phyloP scores from a whole-genome alignment of 2,888 invertebrate genomes.

The Melanophora roralis region DNA sequence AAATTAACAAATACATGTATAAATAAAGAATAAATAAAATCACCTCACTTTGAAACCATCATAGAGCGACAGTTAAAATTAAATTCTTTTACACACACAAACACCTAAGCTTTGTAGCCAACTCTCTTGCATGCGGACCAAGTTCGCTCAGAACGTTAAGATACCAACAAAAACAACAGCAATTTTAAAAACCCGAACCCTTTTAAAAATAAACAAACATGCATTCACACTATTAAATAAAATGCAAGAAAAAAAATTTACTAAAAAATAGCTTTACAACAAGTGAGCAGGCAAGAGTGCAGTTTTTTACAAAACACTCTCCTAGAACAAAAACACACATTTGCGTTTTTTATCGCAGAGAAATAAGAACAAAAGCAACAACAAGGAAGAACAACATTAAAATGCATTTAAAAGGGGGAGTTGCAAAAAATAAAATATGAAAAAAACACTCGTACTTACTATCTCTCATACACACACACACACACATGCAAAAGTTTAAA shows the following conservation, averaged over 20 bases:
- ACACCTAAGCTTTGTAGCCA: background rate
- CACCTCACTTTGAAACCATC: conserved; percentile 33
- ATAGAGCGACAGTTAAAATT: background rate
- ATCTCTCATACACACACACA: background rate
- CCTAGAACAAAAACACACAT: conserved; percentile 38
- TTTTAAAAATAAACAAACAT: conserved; percentile 36
- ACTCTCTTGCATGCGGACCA: conserved; percentile 1
- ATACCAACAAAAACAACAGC: background rate
- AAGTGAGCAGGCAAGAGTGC: conserved; percentile 56
- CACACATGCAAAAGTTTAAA: background rate
- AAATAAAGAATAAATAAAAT: conserved; percentile 26
- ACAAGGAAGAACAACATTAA: conserved; percentile 8
- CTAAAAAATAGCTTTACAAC: conserved; percentile 51
- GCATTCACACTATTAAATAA: background rate
- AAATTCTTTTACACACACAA: conserved; percentile 49
- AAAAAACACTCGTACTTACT: background rate
- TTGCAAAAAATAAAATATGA: conserved; percentile 32
- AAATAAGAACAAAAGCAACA: conserved; percentile 4
- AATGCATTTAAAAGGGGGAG: conserved; percentile 50
- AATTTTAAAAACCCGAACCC: conserved; percentile 32
- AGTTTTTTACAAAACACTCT: conserved; percentile 43
- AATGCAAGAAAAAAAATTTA: background rate
- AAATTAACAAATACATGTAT: background rate
- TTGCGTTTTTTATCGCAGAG: conserved; percentile 31
- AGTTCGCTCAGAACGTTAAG: conserved; percentile 35